A percentile compares a stretch with the other conserved stretches of the same genome.
Conservation (phyloP, 2,888 invertebrate genomes). For the Dugesia japonica region DNA sequence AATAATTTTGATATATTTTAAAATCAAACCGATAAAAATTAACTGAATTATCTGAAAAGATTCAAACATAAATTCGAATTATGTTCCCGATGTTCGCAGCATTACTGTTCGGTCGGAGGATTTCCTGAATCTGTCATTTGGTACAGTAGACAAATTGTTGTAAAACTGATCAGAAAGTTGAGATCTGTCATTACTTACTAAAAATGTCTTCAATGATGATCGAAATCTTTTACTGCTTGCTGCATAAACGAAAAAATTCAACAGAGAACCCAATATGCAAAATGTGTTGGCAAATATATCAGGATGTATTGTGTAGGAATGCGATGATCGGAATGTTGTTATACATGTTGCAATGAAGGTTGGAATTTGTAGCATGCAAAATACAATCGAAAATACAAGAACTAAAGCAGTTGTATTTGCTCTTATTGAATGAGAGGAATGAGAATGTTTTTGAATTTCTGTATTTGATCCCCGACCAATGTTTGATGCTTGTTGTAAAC, state of each 20-base stretch:
- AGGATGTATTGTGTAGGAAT: constrained; percentile 9
- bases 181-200: background rate
- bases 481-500: background rate
- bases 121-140: background rate
- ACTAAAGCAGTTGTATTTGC: background rate
- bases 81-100: background rate
- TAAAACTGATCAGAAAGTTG: background rate
- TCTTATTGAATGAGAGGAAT: background rate
- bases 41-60: too few species aligned
- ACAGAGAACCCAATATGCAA: background rate
- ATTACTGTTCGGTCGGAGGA: background rate
- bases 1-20: too few species aligned
- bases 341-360: constrained; percentile 24
- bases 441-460: constrained; percentile 16
- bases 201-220: background rate
- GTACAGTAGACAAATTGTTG: background rate
- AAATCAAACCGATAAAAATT: too few species aligned
- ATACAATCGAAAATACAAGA: constrained; percentile 20
- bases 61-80: background rate
- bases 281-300: constrained; percentile 16
- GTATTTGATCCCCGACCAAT: background rate
- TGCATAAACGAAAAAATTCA: constrained; percentile 27
- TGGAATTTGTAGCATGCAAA: constrained; percentile 20
- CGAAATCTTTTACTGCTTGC: constrained; percentile 17
- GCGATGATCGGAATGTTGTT: background rate